Conservation (phyloP, 2,888 invertebrate species). For the Meiosimyza platycephala region DNA sequence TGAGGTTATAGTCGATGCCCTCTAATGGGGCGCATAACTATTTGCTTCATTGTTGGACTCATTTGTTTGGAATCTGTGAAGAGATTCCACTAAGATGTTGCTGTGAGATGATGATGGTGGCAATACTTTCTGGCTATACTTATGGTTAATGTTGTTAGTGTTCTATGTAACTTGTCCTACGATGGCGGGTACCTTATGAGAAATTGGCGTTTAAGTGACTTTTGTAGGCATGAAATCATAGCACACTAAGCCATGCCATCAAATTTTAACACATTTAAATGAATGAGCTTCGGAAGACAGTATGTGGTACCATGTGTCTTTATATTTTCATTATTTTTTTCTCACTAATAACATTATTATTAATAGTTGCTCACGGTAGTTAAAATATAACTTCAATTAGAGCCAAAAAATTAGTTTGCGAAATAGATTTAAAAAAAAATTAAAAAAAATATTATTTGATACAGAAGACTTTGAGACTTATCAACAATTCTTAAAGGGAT, state of each 20-base stretch:
- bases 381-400: too few relatives aligned
- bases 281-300: not conserved
- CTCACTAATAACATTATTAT: too few relatives aligned
- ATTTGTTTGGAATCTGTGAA: constrained; percentile 39
- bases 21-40: constrained; percentile 28
- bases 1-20: constrained; percentile 22
- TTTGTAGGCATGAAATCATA: constrained; percentile 25
- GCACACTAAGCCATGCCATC: not conserved
- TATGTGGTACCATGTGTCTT: not conserved
- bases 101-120: constrained; percentile 20
- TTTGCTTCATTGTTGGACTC: constrained; percentile 33
- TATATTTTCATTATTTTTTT: not conserved
- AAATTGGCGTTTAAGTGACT: constrained; percentile 21
- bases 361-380: too few relatives aligned
- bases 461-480: too few relatives aligned
- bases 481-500: too few relatives aligned
- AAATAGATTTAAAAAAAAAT: too few relatives aligned
- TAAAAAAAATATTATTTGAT: too few relatives aligned
- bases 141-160: not conserved
- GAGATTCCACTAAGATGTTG: constrained; percentile 31
- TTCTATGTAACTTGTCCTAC: not conserved
- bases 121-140: not conserved
- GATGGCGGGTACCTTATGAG: constrained; percentile 24
- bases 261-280: not conserved
- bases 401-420: too few relatives aligned